phyloP scores from a whole-genome alignment of 2,888 invertebrate genomes.

The Epistrophella euchroma region DNA sequence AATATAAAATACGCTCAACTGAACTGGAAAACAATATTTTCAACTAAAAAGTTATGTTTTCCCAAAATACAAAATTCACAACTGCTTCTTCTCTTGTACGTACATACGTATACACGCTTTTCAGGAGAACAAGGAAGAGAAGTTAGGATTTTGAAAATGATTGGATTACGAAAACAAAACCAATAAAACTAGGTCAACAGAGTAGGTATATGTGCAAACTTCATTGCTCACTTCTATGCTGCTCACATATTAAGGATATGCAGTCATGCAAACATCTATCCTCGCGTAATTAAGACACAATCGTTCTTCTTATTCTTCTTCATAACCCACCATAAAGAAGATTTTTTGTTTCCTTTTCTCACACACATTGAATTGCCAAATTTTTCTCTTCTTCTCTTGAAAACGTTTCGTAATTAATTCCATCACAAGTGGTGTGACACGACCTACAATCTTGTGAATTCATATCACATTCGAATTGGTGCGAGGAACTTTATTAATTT shows the following conservation, averaged over 20 bases:
- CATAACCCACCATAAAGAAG: background rate
- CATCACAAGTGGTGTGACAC: constrained; percentile 12
- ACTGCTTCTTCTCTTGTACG: too few species aligned
- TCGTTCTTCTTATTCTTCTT: constrained; percentile 20
- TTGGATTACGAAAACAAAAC: constrained; percentile 57
- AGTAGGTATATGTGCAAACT: background rate
- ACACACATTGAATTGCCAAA: constrained; percentile 45
- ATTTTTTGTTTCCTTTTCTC: background rate
- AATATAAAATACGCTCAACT: constrained; percentile 56
- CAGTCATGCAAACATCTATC: constrained; percentile 48
- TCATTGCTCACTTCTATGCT: background rate
- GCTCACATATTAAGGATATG: background rate
- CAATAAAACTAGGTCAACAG: constrained; percentile 60
- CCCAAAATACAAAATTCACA: background rate
- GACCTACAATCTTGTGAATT: constrained; percentile 30
- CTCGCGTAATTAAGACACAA: constrained; percentile 57
- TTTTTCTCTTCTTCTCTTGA: constrained; percentile 5
- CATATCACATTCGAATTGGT: constrained; percentile 31
- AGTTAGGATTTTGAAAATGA: constrained; percentile 47
- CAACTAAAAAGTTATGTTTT: constrained; percentile 30
- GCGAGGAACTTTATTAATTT: background rate
- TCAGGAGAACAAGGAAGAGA: background rate
- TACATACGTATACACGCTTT: background rate
- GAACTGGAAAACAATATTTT: constrained; percentile 49
- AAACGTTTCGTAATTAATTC: constrained; percentile 37